Percentiles rank a stretch among this genome's conserved stretches.
Evolutionary conservation across 1,140 invertebrate genomes (phyloP).

Genomic region (Drosophila neocordata): DNA sequence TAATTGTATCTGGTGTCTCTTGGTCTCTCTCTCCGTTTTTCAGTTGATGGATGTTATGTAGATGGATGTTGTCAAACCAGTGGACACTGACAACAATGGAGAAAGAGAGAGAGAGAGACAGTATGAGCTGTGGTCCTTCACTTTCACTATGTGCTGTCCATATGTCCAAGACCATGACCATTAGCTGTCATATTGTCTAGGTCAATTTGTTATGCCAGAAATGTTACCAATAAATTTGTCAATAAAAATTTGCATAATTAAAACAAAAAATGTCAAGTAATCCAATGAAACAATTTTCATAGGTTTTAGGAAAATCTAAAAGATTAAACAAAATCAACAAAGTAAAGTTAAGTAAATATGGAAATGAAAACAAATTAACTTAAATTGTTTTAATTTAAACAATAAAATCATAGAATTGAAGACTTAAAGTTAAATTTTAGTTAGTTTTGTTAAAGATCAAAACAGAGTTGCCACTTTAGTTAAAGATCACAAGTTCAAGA

Average conservation of each 20-base stretch:
- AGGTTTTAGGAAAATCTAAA: too few species aligned
- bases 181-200: constrained; percentile 53
- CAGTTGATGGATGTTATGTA: constrained; percentile 64
- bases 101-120: too few species aligned
- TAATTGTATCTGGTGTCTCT: constrained; percentile 68
- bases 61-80: constrained; percentile 55
- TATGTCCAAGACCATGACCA: constrained; percentile 20
- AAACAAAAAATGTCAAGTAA: neutral
- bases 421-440: too few species aligned
- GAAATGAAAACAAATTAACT: too few species aligned
- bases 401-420: too few species aligned
- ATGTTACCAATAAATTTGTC: constrained; percentile 54
- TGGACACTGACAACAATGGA: constrained; percentile 22
- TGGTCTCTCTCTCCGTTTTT: constrained; percentile 31
- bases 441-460: too few species aligned
- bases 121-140: constrained; percentile 6
- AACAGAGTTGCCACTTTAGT: too few species aligned
- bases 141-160: neutral
- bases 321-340: too few species aligned
- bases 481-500: too few species aligned
- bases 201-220: constrained; percentile 65
- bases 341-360: too few species aligned
- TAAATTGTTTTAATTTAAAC: too few species aligned
- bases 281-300: too few species aligned
- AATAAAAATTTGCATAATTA: constrained; percentile 28